A percentile compares a stretch with the other conserved stretches of the same genome.
Conservation (phyloP, 2,888 invertebrate species). For the Hyppa rectilinea region DNA sequence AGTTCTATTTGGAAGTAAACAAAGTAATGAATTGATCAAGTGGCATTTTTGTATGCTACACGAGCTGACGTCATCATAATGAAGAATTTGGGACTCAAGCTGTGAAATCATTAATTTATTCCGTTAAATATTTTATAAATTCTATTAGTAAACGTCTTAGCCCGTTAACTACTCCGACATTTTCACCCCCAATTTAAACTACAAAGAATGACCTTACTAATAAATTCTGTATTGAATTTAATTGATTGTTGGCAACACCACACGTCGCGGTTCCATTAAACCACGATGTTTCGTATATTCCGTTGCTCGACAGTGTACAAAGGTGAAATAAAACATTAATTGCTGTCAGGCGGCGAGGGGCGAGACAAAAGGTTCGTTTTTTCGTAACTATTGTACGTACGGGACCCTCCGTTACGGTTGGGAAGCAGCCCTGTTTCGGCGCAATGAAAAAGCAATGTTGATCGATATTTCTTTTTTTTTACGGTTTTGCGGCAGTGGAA, state of each 20-base stretch:
- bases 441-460: conserved; percentile 64
- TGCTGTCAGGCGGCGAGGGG: conserved; percentile 84
- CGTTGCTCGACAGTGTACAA: conserved; percentile 75
- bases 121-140: neutral
- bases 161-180: conserved; percentile 4
- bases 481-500: conserved; percentile 35
- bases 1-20: neutral
- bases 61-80: neutral
- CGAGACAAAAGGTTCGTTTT: conserved; percentile 83
- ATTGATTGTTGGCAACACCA: conserved; percentile 66
- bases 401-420: conserved; percentile 85
- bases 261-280: conserved; percentile 62
- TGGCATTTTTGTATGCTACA: neutral
- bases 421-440: conserved; percentile 72
- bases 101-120: neutral
- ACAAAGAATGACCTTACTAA: conserved; percentile 55
- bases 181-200: conserved; percentile 33
- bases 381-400: conserved; percentile 85
- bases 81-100: neutral
- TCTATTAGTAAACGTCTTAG: conserved; percentile 3
- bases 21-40: conserved; percentile 4
- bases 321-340: conserved; percentile 88
- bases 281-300: conserved; percentile 68
- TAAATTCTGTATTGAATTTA: conserved; percentile 66
- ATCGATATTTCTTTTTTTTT: conserved; percentile 70